Conservation (phyloP, 2,113 vertebrate genomes). For the Epinephelus moara region DNA sequence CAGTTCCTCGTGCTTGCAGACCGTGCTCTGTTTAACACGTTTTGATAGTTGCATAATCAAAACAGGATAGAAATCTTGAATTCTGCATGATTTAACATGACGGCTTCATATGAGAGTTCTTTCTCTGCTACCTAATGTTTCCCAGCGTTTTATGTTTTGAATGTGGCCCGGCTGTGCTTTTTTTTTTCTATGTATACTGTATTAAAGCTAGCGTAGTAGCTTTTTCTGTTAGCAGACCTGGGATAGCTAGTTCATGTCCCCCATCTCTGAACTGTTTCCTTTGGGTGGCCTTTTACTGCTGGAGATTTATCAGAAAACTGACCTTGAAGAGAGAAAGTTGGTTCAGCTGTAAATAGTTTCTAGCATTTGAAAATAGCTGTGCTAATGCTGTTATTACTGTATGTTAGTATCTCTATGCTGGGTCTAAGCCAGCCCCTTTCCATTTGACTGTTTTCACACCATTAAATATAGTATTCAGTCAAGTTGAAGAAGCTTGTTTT, state of each 20-base stretch:
- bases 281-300: not conserved
- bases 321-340: not conserved
- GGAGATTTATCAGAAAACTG: not conserved
- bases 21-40: not conserved
- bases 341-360: constrained; percentile 1
- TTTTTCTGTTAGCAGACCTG: constrained; percentile 36
- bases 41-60: not conserved
- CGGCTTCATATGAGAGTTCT: not conserved
- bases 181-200: constrained; percentile 50
- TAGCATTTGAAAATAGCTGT: not conserved
- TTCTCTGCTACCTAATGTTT: not conserved
- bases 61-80: not conserved
- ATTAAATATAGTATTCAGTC: not conserved
- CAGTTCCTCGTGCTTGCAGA: not conserved
- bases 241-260: constrained; percentile 18
- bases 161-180: constrained; percentile 44
- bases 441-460: not conserved
- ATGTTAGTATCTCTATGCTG: not conserved
- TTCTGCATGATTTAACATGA: not conserved
- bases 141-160: constrained; percentile 33
- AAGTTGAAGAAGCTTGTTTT: not conserved
- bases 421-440: not conserved
- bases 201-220: constrained; percentile 49
- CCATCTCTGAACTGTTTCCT: not conserved
- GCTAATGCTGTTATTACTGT: not conserved